Percentiles rank a stretch among this genome's conserved stretches.
Evolutionary conservation across 2,888 invertebrate genomes (phyloP).

Genomic region (Philaethria dido): DNA sequence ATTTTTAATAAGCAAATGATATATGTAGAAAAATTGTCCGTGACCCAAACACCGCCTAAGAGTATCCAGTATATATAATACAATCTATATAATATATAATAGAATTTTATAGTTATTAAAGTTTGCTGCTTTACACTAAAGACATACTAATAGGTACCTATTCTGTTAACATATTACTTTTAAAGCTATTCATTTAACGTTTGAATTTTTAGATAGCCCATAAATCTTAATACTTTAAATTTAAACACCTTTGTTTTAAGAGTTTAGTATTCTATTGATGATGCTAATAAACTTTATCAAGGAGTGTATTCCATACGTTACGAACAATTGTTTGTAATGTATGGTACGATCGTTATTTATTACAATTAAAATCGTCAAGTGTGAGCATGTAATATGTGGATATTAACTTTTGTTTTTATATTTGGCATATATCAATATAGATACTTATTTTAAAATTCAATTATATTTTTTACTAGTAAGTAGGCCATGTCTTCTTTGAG

Average conservation of each 20-base stretch:
- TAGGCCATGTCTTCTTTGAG: too few species aligned
- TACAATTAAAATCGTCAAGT: constrained; percentile 10
- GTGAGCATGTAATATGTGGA: neutral
- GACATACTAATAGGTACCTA: neutral
- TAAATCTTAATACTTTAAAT: constrained; percentile 33
- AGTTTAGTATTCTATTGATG: constrained; percentile 28
- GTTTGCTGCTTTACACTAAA: neutral
- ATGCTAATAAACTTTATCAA: constrained; percentile 26
- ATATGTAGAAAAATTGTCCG: too few species aligned
- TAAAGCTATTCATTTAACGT: constrained; percentile 1
- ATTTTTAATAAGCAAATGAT: too few species aligned
- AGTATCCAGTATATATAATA: too few species aligned
- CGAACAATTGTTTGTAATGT: constrained; percentile 6
- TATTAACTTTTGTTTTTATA: neutral
- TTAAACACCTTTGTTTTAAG: constrained; percentile 28
- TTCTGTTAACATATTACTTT: neutral
- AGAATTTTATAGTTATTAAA: neutral
- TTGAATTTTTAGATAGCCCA: constrained; percentile 6
- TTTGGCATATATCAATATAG: neutral
- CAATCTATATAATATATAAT: too few species aligned
- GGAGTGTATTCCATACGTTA: constrained; percentile 22
- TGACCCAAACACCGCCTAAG: too few species aligned
- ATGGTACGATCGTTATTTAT: constrained; percentile 16
- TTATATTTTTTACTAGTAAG: too few species aligned
- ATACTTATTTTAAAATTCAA: too few species aligned